Evolutionary conservation across 2,113 vertebrate genomes (phyloP), one percentile per base, ranked within the genome.

Genomic region (Neodontobutis hainanensis): DNA sequence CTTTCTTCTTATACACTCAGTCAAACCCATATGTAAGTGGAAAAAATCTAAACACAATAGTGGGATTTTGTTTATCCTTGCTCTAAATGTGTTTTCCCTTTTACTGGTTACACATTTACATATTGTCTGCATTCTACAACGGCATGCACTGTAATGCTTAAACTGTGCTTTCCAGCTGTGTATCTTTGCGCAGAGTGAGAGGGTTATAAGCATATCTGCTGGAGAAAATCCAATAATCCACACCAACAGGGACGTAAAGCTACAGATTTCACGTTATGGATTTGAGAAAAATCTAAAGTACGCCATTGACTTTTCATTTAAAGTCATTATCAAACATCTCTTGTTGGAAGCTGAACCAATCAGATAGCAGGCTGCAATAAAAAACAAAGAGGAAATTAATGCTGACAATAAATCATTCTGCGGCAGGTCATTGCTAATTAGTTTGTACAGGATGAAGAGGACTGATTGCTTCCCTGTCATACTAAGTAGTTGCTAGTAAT

Each of bases 351-450:
- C 56, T 71, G 69, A 79, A 74, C 68, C 61, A 85, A 90, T 87
- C 73, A 73, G 71, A 75, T 77, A 61, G 52, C 67, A 61, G 53
- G 48, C 5, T n/a, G 71, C 56, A 65, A 79, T 66, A 72, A 66
- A 75, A 87, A 85, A 86, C 83, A 81, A 73, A 78, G 68, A 73
- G 70, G 68, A 84, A 85, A 84, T 88, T 87, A 85, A 83, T 80
- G 67, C 68, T 72, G 77, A 85, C 73, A 61, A 89, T 88, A 65
- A 86, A 85, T 88, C 88, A 85, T 40, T 79, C 61, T 70, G 66
- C 44, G 75, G 71, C 85, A 83, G 87, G 81, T 88, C 86, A 74
- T 61, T 51, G 15, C 71, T 86, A 80, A 88, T 83, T 80, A 80
- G 75, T 80, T 83, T 81, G 61, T 75, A 86, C 78, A 79, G 74